Percentiles rank a stretch among this genome's conserved stretches.
Evolutionary conservation across 53 echinoderm and acorn worm genomes (phyloP).

Genomic region (Patiria pectinifera): DNA sequence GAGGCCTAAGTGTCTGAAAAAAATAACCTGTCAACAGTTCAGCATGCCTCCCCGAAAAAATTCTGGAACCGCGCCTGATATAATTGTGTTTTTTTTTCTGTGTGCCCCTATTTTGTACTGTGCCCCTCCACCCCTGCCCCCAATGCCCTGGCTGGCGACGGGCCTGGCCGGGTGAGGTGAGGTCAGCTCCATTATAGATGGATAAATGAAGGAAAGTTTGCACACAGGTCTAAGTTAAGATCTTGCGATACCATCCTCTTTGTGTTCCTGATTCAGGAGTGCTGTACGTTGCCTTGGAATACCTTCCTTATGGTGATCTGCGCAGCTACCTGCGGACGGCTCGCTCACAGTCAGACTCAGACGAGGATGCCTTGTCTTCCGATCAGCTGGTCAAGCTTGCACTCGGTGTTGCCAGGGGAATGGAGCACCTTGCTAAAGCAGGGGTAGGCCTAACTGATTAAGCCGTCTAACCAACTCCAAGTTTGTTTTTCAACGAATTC

Average conservation of each 20-base stretch:
- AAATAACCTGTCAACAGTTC: no score
- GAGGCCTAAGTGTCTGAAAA: no score
- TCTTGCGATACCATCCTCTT: not conserved
- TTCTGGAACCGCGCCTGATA: no score
- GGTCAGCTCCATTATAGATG: no score
- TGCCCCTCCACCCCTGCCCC: no score
- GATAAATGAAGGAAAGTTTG: no score
- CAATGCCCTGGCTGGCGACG: no score
- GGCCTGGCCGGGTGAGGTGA: no score
- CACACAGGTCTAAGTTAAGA: not conserved
- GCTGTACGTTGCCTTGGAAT: slow-evolving; percentile 27
- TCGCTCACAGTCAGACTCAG: not conserved
- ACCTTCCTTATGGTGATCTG: slow-evolving; percentile 25
- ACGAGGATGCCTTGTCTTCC: slow-evolving; percentile 13
- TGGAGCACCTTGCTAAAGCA: slow-evolving; percentile 34
- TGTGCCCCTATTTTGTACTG: no score
- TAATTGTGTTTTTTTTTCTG: no score
- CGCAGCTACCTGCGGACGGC: slow-evolving; percentile 13
- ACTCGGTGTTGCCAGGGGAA: slow-evolving; percentile 48
- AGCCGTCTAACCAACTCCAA: not conserved
- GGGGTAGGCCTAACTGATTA: slow-evolving; percentile 11
- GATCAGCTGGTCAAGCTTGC: slow-evolving; percentile 51
- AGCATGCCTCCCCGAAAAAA: no score
- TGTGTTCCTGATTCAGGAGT: not conserved
- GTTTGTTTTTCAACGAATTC: not conserved